Conservation (phyloP, 2,113 vertebrate species). For the Toxostoma redivivum region DNA sequence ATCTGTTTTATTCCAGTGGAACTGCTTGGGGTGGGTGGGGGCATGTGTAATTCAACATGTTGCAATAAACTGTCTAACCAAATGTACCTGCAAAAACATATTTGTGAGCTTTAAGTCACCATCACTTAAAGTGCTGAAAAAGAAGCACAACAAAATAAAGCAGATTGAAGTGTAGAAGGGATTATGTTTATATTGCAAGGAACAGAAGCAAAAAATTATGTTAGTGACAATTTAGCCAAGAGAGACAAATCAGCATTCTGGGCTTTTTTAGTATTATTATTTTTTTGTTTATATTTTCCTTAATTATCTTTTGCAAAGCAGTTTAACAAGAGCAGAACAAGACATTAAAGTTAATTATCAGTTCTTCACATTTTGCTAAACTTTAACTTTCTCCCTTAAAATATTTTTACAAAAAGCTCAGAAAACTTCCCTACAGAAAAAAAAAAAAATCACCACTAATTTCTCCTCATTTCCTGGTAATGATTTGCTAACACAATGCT, state of each 20-base stretch:
- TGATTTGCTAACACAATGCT: background rate
- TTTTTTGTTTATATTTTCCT: background rate
- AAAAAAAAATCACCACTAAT: background rate
- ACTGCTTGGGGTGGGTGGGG: background rate
- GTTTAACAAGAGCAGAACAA: background rate
- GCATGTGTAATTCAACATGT: background rate
- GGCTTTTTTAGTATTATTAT: background rate
- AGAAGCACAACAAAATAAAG: background rate
- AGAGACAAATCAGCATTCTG: background rate
- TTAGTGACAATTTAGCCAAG: background rate
- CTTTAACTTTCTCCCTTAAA: background rate
- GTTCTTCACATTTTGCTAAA: background rate
- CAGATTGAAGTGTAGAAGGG: background rate
- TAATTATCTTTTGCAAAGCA: background rate
- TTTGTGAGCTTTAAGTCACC: background rate
- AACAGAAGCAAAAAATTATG: background rate
- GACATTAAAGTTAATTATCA: background rate
- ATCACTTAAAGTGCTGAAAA: background rate
- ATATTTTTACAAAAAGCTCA: background rate
- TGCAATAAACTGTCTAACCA: background rate
- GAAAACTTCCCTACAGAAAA: background rate
- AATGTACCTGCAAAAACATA: rapidly evolving
- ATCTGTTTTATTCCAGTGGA: background rate
- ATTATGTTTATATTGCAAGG: background rate
- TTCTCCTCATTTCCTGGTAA: background rate